Evolutionary conservation across 1,140 invertebrate genomes (phyloP).

Genomic region (Schlechtendalia chinensis): DNA sequence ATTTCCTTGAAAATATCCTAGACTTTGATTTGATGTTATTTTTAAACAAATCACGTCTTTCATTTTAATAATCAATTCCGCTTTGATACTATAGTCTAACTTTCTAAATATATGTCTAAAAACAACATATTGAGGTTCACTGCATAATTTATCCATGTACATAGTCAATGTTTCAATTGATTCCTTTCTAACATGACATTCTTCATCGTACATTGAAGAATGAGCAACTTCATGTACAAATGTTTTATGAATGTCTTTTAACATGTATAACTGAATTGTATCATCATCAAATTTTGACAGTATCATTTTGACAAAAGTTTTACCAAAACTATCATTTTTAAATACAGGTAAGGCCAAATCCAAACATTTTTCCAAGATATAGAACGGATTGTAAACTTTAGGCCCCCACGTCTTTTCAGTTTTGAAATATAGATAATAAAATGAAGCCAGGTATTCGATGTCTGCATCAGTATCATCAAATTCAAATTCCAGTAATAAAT

Average conservation of each 20-base stretch:
- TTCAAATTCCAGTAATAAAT: constrained; percentile 30
- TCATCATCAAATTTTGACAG: constrained; percentile 8
- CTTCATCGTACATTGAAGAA: not conserved
- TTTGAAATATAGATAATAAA: constrained; percentile 27
- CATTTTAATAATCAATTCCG: not conserved
- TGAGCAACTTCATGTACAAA: constrained; percentile 1
- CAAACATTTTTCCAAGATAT: not conserved
- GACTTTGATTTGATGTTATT: not conserved
- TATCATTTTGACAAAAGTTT: constrained; percentile 13
- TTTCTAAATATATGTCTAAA: not conserved
- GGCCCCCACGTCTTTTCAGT: constrained; percentile 3
- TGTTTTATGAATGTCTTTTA: not conserved
- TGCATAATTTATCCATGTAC: not conserved
- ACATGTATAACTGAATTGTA: not conserved
- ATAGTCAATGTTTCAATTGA: not conserved
- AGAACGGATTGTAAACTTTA: constrained; percentile 13
- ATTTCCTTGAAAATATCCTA: not conserved
- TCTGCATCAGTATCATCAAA: not conserved
- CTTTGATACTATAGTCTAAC: not conserved
- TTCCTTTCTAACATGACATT: not conserved
- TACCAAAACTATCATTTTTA: not conserved
- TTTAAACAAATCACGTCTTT: not conserved
- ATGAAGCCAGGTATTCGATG: constrained; percentile 5
- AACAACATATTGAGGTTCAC: not conserved
- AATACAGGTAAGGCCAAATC: constrained; percentile 12